Conservation (phyloP, 2,888 invertebrate genomes). For the Macaria liturata region DNA sequence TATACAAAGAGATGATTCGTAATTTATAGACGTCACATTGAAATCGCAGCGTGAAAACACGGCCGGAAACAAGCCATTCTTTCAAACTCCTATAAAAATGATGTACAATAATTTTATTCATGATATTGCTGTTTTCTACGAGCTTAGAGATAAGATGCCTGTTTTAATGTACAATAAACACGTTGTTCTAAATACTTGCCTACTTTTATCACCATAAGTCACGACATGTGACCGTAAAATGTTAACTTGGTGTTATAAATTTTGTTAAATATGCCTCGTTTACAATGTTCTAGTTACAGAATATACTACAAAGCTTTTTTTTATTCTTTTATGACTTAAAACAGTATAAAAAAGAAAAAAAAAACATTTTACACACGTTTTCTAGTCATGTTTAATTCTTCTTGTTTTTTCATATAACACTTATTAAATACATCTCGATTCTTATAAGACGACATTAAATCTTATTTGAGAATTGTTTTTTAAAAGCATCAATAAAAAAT, state of each 20-base stretch:
- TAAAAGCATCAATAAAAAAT: no score
- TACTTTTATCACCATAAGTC: slow-evolving; percentile 71
- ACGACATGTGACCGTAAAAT: slow-evolving; percentile 67
- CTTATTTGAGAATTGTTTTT: no score
- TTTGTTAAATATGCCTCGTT: slow-evolving; percentile 42
- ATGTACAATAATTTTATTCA: slow-evolving; percentile 57
- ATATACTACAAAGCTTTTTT: no score
- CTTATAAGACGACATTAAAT: no score
- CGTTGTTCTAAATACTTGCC: slow-evolving; percentile 64
- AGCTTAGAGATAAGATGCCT: slow-evolving; percentile 55
- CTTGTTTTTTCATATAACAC: no score
- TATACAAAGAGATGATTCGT: background rate
- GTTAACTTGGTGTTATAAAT: slow-evolving; percentile 60
- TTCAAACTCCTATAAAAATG: slow-evolving; percentile 46
- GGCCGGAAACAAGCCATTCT: slow-evolving; percentile 28
- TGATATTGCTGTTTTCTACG: slow-evolving; percentile 47
- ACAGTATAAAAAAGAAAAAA: no score
- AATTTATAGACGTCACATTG: slow-evolving; percentile 22
- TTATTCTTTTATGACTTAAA: no score
- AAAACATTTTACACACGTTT: no score
- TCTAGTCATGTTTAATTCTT: no score
- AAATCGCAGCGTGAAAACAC: slow-evolving; percentile 29
- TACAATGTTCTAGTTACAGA: slow-evolving; percentile 8
- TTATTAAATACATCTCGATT: no score
- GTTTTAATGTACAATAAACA: slow-evolving; percentile 70